Evolutionary conservation across 1,140 invertebrate species (phyloP).

Genomic region (Batillaria attramentaria): DNA sequence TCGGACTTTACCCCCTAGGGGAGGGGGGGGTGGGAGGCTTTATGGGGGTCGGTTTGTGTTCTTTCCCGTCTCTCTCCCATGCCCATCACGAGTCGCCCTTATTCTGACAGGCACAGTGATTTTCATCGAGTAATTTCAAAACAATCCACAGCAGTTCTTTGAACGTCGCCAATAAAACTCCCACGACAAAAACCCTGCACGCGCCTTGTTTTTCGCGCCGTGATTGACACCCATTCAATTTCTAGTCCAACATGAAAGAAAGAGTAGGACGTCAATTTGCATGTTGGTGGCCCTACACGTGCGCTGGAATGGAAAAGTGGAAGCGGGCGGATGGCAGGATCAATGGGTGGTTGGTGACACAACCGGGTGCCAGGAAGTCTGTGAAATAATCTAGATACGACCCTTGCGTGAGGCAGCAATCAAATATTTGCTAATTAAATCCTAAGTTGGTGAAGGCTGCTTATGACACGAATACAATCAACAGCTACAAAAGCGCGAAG

Average conservation of each 20-base stretch:
- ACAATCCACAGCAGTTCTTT: background rate
- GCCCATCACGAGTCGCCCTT: too few relatives aligned
- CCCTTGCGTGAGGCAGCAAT: constrained; percentile 11
- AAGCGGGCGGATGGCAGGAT: background rate
- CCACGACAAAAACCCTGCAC: background rate
- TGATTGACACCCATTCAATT: constrained; percentile 18
- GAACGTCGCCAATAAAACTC: background rate
- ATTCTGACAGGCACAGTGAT: too few relatives aligned
- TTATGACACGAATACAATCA: too few relatives aligned
- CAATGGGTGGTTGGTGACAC: background rate
- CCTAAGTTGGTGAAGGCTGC: too few relatives aligned
- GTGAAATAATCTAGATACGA: constrained; percentile 10
- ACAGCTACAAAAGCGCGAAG: too few relatives aligned
- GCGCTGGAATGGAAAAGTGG: background rate
- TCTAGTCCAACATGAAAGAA: constrained; percentile 12
- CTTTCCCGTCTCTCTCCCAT: too few relatives aligned
- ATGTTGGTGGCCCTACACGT: constrained; percentile 13
- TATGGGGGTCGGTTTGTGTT: too few relatives aligned
- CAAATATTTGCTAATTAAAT: constrained; percentile 20
- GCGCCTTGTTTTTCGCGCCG: constrained; percentile 4
- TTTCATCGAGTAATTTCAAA: too few relatives aligned
- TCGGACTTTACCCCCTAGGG: too few relatives aligned
- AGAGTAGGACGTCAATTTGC: background rate
- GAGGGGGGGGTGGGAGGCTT: too few relatives aligned
- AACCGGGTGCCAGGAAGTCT: background rate